phyloP scores from a whole-genome alignment of 2,888 invertebrate genomes.

The Ferdinandea cuprea region DNA sequence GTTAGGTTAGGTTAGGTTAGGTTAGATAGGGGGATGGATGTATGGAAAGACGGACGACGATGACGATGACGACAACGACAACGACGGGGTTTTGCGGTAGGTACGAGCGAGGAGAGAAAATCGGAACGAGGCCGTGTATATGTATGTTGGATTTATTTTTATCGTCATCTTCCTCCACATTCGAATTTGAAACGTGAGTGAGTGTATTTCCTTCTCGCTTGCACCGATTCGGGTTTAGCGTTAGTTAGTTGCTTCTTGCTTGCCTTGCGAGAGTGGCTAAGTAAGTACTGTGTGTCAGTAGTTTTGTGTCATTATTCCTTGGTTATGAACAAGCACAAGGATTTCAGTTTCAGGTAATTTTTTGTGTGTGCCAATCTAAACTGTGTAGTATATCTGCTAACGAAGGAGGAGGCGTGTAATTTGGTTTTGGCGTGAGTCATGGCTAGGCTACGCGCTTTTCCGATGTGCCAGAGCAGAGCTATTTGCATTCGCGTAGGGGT shows the following conservation, averaged over 20 bases:
- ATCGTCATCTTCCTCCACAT: conserved; percentile 70
- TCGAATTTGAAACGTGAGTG: conserved; percentile 15
- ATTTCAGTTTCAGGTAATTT: conserved; percentile 62
- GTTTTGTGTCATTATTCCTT: conserved; percentile 45
- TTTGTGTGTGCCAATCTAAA: conserved; percentile 2
- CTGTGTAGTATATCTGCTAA: too few relatives aligned
- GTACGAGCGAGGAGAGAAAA: conserved; percentile 58
- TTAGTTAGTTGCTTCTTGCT: conserved; percentile 61
- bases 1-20: conserved; percentile 24
- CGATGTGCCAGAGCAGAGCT: conserved; percentile 1
- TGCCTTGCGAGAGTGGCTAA: conserved; percentile 56
- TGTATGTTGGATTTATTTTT: conserved; percentile 71
- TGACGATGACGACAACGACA: too few relatives aligned
- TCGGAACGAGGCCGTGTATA: conserved; percentile 65
- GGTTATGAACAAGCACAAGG: conserved; percentile 56
- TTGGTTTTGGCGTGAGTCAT: conserved; percentile 49
- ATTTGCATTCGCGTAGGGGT: conserved; percentile 38
- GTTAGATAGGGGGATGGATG: conserved; percentile 51
- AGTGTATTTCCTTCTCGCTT: conserved; percentile 64
- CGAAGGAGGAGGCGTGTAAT: conserved; percentile 12
- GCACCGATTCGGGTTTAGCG: conserved; percentile 38
- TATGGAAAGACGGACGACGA: conserved; percentile 11
- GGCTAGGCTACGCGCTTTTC: conserved; percentile 35
- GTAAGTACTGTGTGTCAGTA: conserved; percentile 36
- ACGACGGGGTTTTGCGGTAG: conserved; percentile 26